These are phyloP conservation scores for Oncorhynchus nerka DNA, from an alignment of 2,113 vertebrate genomes.

Conservation along the genomic window DNA sequence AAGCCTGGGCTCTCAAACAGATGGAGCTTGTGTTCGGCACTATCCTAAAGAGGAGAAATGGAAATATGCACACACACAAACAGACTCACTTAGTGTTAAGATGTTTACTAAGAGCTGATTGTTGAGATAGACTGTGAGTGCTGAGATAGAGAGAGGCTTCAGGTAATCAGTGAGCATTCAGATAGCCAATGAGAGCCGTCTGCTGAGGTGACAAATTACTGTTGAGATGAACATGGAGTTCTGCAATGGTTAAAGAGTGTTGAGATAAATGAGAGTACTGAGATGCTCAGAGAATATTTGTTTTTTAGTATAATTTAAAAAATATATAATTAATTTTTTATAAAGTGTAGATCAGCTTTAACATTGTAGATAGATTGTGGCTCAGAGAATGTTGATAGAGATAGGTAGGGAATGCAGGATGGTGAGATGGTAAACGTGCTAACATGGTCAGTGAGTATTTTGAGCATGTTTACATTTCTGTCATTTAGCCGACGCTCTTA, in stretches of 20 bases:
- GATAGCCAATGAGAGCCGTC: background rate
- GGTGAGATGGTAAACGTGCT: too few species aligned
- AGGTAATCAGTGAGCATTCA: background rate
- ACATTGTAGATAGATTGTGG: too few species aligned
- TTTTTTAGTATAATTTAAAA: too few species aligned
- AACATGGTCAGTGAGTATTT: background rate
- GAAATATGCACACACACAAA: background rate
- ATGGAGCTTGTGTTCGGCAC: conserved; percentile 86
- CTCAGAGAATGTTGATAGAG: too few species aligned
- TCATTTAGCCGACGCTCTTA: too few species aligned
- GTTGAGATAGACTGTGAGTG: background rate
- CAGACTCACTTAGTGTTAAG: background rate
- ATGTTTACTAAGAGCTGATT: background rate
- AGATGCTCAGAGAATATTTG: background rate
- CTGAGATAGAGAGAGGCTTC: background rate
- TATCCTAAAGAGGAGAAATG: conserved; percentile 69
- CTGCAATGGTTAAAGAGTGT: background rate
- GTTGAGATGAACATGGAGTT: background rate
- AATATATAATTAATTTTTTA: too few species aligned
- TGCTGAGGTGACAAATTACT: background rate
- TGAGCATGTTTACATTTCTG: background rate
- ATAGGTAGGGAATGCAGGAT: too few species aligned
- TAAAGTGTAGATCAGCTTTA: too few species aligned
- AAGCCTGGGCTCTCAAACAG: conserved; percentile 86
- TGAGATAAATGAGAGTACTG: too few species aligned